These are phyloP conservation scores for Anthoscopus minutus DNA, from an alignment of 2,113 vertebrate genomes.

Conservation along the genomic window DNA sequence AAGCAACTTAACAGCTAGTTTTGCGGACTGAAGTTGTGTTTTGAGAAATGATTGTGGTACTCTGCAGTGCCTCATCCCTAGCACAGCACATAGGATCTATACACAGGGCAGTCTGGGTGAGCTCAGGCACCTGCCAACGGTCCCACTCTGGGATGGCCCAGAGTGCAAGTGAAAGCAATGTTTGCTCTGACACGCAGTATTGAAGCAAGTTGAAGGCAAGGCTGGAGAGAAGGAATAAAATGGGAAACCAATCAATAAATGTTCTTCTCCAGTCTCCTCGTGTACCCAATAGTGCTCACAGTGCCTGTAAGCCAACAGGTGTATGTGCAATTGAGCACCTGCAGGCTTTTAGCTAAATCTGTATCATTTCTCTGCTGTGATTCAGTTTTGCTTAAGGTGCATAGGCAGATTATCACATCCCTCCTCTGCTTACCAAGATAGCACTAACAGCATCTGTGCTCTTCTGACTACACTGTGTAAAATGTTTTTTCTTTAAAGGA, in stretches of 20 bases:
- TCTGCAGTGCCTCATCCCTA: not conserved
- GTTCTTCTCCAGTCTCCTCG: not conserved
- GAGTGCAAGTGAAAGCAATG: not conserved
- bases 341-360: not conserved
- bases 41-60: not conserved
- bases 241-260: not conserved
- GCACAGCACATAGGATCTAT: accelerated
- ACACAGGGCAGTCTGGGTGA: not conserved
- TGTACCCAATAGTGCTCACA: accelerated
- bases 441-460: not conserved
- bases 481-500: not conserved
- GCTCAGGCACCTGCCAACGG: not conserved
- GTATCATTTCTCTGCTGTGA: not conserved
- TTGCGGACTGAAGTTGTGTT: not conserved
- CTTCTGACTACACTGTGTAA: not conserved
- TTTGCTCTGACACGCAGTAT: not conserved
- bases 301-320: not conserved
- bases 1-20: not conserved
- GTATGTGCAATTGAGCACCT: not conserved
- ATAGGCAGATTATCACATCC: not conserved
- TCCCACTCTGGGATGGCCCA: not conserved
- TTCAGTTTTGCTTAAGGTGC: not conserved
- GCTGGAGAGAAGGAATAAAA: not conserved
- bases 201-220: not conserved
- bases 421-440: not conserved